These are phyloP conservation scores for Paramuricea clavata DNA, from an alignment of 92 coral and sea anemone genomes.

Conservation along the genomic window DNA sequence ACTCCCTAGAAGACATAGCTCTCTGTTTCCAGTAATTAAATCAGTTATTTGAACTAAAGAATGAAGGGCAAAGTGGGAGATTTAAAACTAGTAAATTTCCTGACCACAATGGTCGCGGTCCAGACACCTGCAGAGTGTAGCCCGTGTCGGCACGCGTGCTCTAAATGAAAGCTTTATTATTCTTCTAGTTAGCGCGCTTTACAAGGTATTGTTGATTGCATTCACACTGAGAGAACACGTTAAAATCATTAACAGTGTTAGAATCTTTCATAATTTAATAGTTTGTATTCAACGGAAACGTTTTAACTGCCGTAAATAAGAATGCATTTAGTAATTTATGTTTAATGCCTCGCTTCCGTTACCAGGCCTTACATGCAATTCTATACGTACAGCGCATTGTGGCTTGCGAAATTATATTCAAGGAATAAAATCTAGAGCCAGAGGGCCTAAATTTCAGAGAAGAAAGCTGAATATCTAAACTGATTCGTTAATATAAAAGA, in stretches of 20 bases:
- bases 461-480: too few species aligned
- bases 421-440: too few species aligned
- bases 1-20: too few species aligned
- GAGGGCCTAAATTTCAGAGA: too few species aligned
- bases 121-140: constrained; percentile 35
- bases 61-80: background rate
- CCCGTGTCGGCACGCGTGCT: constrained; percentile 50
- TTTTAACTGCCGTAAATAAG: background rate
- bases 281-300: background rate
- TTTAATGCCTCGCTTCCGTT: background rate
- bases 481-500: too few species aligned
- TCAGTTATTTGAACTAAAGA: background rate
- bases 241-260: constrained; percentile 35
- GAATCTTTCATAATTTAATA: constrained; percentile 10
- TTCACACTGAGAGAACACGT: constrained; percentile 43
- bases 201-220: constrained; percentile 15
- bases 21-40: background rate
- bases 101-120: constrained; percentile 24
- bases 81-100: constrained; percentile 34
- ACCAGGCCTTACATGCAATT: background rate
- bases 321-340: background rate
- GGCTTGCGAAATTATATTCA: too few species aligned
- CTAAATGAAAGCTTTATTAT: constrained; percentile 30
- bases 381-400: too few species aligned
- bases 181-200: constrained; percentile 7